These are phyloP conservation scores for Halesus radiatus DNA, from an alignment of 1,140 invertebrate genomes.

Conservation along the genomic window DNA sequence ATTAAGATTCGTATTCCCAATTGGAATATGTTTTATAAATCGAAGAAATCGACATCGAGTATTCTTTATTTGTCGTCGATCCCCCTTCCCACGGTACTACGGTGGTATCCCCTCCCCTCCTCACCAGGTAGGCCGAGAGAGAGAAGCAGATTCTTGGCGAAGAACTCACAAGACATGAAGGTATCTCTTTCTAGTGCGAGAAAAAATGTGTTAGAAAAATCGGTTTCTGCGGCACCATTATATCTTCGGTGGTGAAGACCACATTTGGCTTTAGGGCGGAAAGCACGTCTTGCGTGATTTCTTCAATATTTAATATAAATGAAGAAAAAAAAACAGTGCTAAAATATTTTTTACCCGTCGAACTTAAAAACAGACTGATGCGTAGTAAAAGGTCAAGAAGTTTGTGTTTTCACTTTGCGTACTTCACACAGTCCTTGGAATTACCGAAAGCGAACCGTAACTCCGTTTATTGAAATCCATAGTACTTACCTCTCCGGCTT, in stretches of 20 bases:
- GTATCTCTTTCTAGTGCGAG: slow-evolving; percentile 31
- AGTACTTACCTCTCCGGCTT: too few relatives aligned
- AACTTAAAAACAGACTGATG: too few relatives aligned
- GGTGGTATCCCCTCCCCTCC: background rate
- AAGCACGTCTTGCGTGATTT: too few relatives aligned
- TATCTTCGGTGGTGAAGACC: background rate
- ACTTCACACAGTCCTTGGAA: too few relatives aligned
- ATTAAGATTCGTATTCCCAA: slow-evolving; percentile 19
- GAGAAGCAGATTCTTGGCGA: background rate
- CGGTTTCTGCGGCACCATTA: slow-evolving; percentile 28
- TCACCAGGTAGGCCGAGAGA: background rate
- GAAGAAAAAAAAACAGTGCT: too few relatives aligned
- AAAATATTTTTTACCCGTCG: too few relatives aligned
- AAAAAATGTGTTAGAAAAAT: slow-evolving; percentile 37
- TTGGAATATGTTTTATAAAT: slow-evolving; percentile 24
- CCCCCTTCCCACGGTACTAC: background rate
- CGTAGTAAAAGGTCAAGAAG: too few relatives aligned
- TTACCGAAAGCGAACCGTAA: too few relatives aligned
- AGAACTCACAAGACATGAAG: background rate
- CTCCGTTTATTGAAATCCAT: too few relatives aligned
- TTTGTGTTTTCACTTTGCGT: too few relatives aligned
- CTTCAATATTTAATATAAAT: too few relatives aligned
- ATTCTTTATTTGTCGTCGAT: background rate
- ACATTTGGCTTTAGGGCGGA: background rate
- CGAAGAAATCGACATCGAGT: background rate